Evolutionary conservation across 2,888 invertebrate genomes (phyloP).

Genomic region (Macrostomum cliftonense): DNA sequence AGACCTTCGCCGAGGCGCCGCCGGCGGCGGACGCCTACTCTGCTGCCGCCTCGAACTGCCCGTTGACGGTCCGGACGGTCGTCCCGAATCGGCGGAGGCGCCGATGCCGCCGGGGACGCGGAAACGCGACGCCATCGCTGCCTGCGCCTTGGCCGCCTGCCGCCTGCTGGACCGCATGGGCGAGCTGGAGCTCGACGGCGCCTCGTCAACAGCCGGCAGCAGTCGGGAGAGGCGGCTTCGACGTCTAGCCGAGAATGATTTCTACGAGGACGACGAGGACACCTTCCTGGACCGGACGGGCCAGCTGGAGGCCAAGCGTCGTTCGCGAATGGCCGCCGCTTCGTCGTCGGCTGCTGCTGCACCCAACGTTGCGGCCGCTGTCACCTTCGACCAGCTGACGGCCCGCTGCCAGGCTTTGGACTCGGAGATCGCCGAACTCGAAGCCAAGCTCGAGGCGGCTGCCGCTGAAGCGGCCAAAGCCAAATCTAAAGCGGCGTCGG

Average conservation of each 20-base stretch:
- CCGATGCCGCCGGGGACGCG: constrained; percentile 56
- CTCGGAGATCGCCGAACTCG: not conserved
- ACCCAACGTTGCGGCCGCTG: too few species aligned
- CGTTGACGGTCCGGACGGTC: constrained; percentile 55
- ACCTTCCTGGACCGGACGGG: constrained; percentile 85
- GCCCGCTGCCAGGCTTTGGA: not conserved
- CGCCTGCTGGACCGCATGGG: constrained; percentile 69
- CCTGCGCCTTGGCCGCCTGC: constrained; percentile 85
- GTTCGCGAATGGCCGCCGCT: constrained; percentile 48
- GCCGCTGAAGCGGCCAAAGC: constrained; percentile 38
- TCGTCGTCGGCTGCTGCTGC: too few species aligned
- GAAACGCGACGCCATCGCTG: constrained; percentile 76
- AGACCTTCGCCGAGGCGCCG: constrained; percentile 65
- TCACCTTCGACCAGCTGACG: not conserved
- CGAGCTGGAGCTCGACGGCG: constrained; percentile 42
- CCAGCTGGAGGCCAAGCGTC: constrained; percentile 64
- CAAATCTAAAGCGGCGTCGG: too few species aligned
- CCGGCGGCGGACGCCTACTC: constrained; percentile 45
- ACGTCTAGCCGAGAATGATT: constrained; percentile 55
- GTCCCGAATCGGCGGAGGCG: constrained; percentile 62
- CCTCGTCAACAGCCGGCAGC: not conserved
- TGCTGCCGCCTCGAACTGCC: constrained; percentile 44
- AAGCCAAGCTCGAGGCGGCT: constrained; percentile 15
- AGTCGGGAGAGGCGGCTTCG: constrained; percentile 48
- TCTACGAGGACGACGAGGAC: constrained; percentile 82